Percentiles rank a stretch among this genome's conserved stretches.
Conservation (phyloP, 1,140 invertebrate genomes). For the Scaptomyza hsui region DNA sequence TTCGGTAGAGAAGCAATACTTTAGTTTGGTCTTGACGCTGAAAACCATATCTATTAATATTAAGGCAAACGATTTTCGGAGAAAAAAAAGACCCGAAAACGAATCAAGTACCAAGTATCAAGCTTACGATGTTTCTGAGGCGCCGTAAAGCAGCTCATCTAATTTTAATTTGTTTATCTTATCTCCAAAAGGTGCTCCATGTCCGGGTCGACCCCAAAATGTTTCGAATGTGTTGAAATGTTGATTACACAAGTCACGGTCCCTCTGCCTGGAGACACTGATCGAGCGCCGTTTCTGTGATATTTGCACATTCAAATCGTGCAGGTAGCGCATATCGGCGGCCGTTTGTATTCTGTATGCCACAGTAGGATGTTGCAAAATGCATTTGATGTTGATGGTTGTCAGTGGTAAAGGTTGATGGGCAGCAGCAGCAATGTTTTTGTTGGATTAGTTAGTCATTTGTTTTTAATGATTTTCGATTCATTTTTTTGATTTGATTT, state of each 20-base stretch:
- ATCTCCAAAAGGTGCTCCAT: constrained; percentile 86
- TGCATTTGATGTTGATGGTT: constrained; percentile 5
- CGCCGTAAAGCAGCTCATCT: constrained; percentile 81
- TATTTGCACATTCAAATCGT: constrained; percentile 83
- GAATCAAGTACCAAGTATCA: constrained; percentile 19
- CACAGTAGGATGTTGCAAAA: neutral
- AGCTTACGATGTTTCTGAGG: constrained; percentile 49
- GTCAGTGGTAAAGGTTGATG: constrained; percentile 7
- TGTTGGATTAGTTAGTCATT: constrained; percentile 30
- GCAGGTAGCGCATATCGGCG: constrained; percentile 73
- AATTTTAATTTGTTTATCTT: constrained; percentile 80
- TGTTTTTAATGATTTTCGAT: constrained; percentile 19
- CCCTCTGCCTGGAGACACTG: constrained; percentile 84
- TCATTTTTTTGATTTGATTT: constrained; percentile 46
- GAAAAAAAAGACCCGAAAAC: constrained; percentile 61
- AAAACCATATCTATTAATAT: constrained; percentile 49
- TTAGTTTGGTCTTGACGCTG: constrained; percentile 20
- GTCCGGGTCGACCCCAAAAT: constrained; percentile 88
- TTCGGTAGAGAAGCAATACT: constrained; percentile 6
- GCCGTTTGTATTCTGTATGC: constrained; percentile 66
- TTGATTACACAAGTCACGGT: constrained; percentile 85
- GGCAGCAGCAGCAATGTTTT: constrained; percentile 32
- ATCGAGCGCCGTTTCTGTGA: constrained; percentile 76
- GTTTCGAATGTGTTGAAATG: constrained; percentile 88
- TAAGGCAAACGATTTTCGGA: constrained; percentile 55